These are phyloP conservation scores for Chanos chanos DNA, from an alignment of 2,797 vertebrate species.

Conservation along the genomic window DNA sequence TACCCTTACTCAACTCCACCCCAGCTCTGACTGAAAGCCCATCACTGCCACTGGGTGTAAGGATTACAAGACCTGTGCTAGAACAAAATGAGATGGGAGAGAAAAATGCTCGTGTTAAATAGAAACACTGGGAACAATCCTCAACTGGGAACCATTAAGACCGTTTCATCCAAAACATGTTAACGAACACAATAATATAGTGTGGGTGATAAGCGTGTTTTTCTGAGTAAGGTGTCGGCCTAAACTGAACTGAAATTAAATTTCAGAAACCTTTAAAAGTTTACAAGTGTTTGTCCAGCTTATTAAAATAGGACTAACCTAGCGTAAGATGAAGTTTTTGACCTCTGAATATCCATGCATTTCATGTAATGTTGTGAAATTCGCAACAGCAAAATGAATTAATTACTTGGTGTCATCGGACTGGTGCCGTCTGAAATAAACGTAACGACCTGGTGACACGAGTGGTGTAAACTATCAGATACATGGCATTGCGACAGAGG, in stretches of 20 bases:
- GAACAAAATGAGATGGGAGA: constrained; percentile 6
- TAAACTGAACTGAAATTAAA: too few species aligned
- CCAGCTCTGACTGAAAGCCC: constrained; percentile 9
- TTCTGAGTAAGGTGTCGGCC: too few species aligned
- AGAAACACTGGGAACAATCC: background rate
- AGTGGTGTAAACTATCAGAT: constrained; percentile 67
- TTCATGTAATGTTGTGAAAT: constrained; percentile 51
- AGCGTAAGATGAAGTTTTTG: constrained; percentile 19
- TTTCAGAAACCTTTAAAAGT: too few species aligned
- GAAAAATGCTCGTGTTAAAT: constrained; percentile 23
- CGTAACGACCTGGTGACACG: constrained; percentile 73
- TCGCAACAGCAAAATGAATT: constrained; percentile 56
- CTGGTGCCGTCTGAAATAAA: constrained; percentile 65
- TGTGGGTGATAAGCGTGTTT: too few species aligned
- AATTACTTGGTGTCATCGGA: constrained; percentile 72
- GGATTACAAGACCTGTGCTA: constrained; percentile 21
- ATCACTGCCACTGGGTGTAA: constrained; percentile 27
- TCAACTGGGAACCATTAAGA: background rate
- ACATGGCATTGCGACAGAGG: constrained; percentile 56
- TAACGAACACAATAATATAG: too few species aligned
- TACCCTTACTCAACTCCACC: constrained; percentile 31
- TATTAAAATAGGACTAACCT: too few species aligned
- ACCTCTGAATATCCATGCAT: constrained; percentile 44
- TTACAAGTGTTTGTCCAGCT: too few species aligned
- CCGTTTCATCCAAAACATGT: background rate